Conservation (phyloP, 2,113 vertebrate species). For the Clinocottus analis region DNA sequence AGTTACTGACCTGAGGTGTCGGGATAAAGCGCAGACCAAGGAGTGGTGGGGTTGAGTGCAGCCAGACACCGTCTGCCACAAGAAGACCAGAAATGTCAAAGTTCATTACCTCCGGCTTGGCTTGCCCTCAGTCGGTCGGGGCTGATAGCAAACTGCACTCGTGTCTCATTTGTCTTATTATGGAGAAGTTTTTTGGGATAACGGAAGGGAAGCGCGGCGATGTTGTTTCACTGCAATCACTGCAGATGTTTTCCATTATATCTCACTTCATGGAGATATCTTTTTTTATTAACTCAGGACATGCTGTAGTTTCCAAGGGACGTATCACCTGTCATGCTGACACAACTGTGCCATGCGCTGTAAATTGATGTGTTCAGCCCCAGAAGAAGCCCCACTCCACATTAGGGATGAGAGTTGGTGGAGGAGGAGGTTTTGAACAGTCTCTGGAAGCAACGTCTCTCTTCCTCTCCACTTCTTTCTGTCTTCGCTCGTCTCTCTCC, state of each 20-base stretch:
- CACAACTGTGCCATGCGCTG: background rate
- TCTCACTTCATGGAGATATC: slow-evolving; percentile 16
- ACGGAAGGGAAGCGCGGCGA: background rate
- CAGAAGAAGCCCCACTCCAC: slow-evolving; percentile 27
- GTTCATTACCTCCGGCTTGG: slow-evolving; percentile 56
- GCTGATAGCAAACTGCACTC: slow-evolving; percentile 28
- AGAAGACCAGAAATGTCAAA: slow-evolving; percentile 61
- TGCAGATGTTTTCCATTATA: slow-evolving; percentile 27
- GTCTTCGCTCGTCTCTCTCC: background rate
- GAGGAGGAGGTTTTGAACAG: slow-evolving; percentile 32
- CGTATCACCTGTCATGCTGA: slow-evolving; percentile 45
- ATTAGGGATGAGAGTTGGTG: slow-evolving; percentile 12
- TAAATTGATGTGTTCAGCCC: slow-evolving; percentile 39
- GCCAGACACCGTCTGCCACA: slow-evolving; percentile 48
- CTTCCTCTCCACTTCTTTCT: background rate
- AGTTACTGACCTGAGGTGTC: slow-evolving; percentile 78
- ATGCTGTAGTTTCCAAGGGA: slow-evolving; percentile 17
- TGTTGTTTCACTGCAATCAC: slow-evolving; percentile 6
- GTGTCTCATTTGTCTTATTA: slow-evolving; percentile 39
- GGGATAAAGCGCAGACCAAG: slow-evolving; percentile 54
- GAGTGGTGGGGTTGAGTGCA: slow-evolving; percentile 47
- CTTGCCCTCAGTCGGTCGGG: slow-evolving; percentile 23
- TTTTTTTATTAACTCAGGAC: slow-evolving; percentile 8
- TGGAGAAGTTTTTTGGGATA: background rate
- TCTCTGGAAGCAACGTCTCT: slow-evolving; percentile 22